Conservation (phyloP, 2,797 vertebrate species). For the Hybognathus amarus region DNA sequence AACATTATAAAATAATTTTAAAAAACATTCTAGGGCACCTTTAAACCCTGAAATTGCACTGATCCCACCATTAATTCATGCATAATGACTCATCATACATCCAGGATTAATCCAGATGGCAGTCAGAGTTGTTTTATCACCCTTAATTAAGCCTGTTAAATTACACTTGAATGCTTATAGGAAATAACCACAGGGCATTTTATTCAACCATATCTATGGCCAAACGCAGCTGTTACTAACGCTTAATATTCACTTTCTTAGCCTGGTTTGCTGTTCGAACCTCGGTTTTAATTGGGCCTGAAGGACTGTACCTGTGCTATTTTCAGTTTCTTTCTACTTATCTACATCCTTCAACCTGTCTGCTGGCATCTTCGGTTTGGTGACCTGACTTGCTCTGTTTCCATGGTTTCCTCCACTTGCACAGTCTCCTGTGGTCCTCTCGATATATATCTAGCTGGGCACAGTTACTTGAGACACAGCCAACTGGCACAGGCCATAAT, state of each 20-base stretch:
- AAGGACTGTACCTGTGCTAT: conserved; percentile 46
- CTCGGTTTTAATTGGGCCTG: conserved; percentile 51
- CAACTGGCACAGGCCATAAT: conserved; percentile 49
- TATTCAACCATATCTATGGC: conserved; percentile 4
- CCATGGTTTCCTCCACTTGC: conserved; percentile 62
- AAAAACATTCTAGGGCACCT: too few species aligned
- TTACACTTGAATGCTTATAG: conserved; percentile 8
- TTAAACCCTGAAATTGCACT: neutral
- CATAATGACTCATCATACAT: neutral
- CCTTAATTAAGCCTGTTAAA: conserved; percentile 12
- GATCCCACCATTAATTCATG: neutral
- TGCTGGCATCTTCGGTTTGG: conserved; percentile 26
- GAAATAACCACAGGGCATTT: conserved; percentile 34
- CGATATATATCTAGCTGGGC: conserved; percentile 34
- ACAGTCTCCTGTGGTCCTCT: conserved; percentile 39
- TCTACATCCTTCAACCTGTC: conserved; percentile 28
- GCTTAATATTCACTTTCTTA: conserved; percentile 29
- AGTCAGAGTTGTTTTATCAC: conserved; percentile 6
- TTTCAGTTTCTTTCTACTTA: conserved; percentile 21
- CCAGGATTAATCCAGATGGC: conserved; percentile 25
- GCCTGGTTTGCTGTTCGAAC: neutral
- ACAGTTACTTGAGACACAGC: conserved; percentile 31
- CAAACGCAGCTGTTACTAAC: conserved; percentile 4
- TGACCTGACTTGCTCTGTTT: conserved; percentile 54
- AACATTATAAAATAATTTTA: too few species aligned